Base-by-base conservation (phyloP, 2,888 invertebrate genomes). In the Rotaria macrura region DNA sequence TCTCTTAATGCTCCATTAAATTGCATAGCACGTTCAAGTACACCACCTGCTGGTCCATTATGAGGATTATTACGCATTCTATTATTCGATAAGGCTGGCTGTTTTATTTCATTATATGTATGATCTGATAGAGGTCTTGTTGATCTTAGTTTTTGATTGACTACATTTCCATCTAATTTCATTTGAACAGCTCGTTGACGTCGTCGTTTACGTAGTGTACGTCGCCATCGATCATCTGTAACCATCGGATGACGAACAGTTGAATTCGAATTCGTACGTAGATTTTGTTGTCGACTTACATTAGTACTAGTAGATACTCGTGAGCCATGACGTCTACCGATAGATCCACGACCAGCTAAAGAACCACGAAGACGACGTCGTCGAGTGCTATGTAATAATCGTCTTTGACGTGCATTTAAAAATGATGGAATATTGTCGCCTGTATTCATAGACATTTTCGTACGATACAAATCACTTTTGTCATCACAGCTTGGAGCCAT, bases 1-100 rank as follows among this genome's bases (percentile, higher is more conserved):
- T 79, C 79, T 43, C 79, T 25, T 43, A 79, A 79, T 40, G 79
- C 79, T n/a, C 79, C 79, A 79, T 79, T 79, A 79, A 79, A 79
- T 43, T 79, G 79, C 79, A 79, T 79, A 2, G 79, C 79, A n/a
- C 79, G 40, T 79, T 43, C 79, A 43, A 79, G 43, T 43, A 79
- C 79, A n/a, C 79, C 43, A 4, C 40, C 40, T 34, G 79, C 20
- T 43, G 43, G 2, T 43, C 43, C n/a, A 79, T 79, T 43, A 40
- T 43, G 40, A 20, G 14, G 14, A 40, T 40, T 43, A n/a, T 40
- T 12, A n/a, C 12, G 43, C n/a, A 40, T 79, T 40, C 10, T 5
- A 79, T 43, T 43, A 25, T 40, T 79, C 43, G 25, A 14, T n/a
- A 43, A 10, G n/a, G n/a, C n/a, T 4, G 43, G 43, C n/a, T 79